Base-by-base conservation (phyloP, 2,888 invertebrate genomes). In the Sminthurides aquaticus region DNA sequence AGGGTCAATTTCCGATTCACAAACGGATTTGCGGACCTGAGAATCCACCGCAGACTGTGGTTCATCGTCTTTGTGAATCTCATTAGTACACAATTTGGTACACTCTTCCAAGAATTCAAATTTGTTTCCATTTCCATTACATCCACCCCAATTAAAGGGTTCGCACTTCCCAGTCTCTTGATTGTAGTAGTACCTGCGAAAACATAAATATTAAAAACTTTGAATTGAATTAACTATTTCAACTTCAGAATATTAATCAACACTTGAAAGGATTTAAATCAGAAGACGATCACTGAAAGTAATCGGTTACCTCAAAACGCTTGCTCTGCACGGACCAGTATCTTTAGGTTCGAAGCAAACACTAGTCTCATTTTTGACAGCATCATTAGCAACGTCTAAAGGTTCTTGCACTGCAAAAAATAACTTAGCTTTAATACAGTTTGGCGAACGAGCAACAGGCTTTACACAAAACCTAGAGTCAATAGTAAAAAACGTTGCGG, bases 91-190 rank as follows among this genome's bases (percentile, higher is more conserved):
- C 5, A 15, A 11, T 15, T 34, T 15, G 2, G 15, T 49, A 27
- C 67, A 67, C n/a, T 60, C 27, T 18, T 26, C 48, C 5, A 58
- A n/a, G 18, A 57, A 25, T 20, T 58, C 49, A 48, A 67, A 67
- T 8, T 65, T 62, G 58, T 69, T 67, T 59, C 15, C 57, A 49
- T 60, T 64, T 11, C 59, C 70, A 18, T 58, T 57, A 60, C 74
- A 74, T 34, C 74, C 73, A 11, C 70, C 68, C 52, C 68, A 74
- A 15, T 25, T 54, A 62, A 74, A 74, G 34, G 28, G 56, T 62
- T 73, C 69, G 58, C 74, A 74, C 20, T 57, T 49, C 2, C 34
- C 56, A 3, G 49, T 49, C 20, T 52, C 57, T 1, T 28, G 57
- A 15, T 64, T 67, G 52, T 27, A 63, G 49, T 11, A 64, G 54